phyloP scores from a whole-genome alignment of 1,140 invertebrate species.

The Neodiprion pinetum region DNA sequence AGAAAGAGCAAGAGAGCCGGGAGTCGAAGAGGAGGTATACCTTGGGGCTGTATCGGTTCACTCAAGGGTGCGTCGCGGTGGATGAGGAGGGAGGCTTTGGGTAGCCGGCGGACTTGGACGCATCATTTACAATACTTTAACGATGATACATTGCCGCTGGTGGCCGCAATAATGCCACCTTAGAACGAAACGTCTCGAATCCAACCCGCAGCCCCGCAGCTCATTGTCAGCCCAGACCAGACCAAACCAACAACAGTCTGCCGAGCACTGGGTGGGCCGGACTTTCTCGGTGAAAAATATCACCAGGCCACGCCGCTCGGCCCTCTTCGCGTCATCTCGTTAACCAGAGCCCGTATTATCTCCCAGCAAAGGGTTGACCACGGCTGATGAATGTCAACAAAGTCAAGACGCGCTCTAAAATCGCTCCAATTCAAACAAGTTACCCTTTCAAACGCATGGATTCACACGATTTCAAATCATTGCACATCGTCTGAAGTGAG shows the following conservation, averaged over 20 bases:
- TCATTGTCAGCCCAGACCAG: not conserved
- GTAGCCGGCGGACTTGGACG: conserved; percentile 8
- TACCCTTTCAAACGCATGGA: no score
- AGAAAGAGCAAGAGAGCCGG: no score
- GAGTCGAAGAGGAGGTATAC: no score
- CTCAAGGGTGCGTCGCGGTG: not conserved
- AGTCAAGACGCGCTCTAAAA: no score
- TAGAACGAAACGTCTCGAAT: conserved; percentile 41
- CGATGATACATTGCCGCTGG: conserved; percentile 45
- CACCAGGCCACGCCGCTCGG: no score
- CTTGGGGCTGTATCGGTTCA: not conserved
- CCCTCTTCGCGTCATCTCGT: no score
- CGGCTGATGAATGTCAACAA: no score
- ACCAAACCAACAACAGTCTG: not conserved
- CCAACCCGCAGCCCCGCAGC: conserved; percentile 25
- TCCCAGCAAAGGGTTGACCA: no score
- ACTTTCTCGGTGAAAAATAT: not conserved
- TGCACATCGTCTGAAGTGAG: no score
- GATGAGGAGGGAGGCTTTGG: not conserved
- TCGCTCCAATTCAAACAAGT: no score
- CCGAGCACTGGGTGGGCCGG: not conserved
- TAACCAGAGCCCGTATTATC: no score
- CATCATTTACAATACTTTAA: conserved; percentile 47
- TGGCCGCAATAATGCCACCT: conserved; percentile 37
- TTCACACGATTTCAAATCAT: no score